These are phyloP conservation scores for Staurois parvus DNA, from an alignment of 2,797 vertebrate genomes.

Conservation along the genomic window DNA sequence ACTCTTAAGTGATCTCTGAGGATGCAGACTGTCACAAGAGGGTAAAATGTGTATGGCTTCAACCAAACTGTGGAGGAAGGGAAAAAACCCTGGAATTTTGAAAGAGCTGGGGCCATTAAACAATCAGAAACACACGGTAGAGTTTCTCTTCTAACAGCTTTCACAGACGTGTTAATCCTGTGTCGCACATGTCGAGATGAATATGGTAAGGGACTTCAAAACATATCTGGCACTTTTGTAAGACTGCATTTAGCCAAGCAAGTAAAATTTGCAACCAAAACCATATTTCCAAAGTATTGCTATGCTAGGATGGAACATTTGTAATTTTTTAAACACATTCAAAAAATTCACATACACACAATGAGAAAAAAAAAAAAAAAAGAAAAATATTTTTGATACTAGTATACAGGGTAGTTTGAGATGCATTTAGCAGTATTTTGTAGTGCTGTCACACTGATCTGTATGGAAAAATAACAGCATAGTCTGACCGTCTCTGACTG, in stretches of 20 bases:
- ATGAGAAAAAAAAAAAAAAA: no score
- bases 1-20: slow-evolving; percentile 47
- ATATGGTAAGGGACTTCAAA: slow-evolving; percentile 41
- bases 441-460: no score
- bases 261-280: not conserved
- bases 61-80: slow-evolving; percentile 1
- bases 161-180: slow-evolving; percentile 60
- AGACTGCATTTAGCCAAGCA: slow-evolving; percentile 28
- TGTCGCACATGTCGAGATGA: slow-evolving; percentile 59
- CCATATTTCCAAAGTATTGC: not conserved
- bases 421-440: no score
- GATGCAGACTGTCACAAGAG: slow-evolving; percentile 47
- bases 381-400: no score
- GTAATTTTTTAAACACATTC: no score
- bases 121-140: slow-evolving; percentile 60
- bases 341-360: no score
- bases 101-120: slow-evolving; percentile 50
- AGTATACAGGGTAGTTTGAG: no score
- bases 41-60: slow-evolving; percentile 19
- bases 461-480: no score
- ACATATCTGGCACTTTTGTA: not conserved
- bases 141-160: slow-evolving; percentile 61
- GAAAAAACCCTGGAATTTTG: slow-evolving; percentile 37
- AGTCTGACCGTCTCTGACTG: no score
- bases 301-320: no score